Percentiles rank a stretch among this genome's conserved stretches.
phyloP scores from a whole-genome alignment of 2,113 vertebrate species.

The Cynocephalus volans region DNA sequence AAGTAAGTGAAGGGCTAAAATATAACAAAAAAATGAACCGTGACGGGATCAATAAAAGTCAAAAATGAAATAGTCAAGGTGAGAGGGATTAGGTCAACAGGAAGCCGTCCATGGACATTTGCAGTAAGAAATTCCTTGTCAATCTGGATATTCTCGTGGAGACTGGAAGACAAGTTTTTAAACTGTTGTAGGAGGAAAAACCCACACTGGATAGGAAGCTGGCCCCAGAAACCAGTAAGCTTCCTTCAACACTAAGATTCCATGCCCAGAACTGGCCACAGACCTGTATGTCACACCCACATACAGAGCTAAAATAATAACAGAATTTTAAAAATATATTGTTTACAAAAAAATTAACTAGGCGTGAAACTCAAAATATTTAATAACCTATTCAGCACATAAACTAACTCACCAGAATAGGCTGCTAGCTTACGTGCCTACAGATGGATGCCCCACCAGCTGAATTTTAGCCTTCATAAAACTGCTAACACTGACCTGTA shows the following conservation, averaged over 20 bases:
- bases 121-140: neutral
- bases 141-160: neutral
- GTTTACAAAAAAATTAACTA: neutral
- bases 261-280: neutral
- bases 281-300: neutral
- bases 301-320: neutral
- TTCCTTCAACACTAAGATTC: neutral
- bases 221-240: neutral
- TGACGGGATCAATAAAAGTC: neutral
- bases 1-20: neutral
- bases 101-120: neutral
- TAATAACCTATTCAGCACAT: neutral
- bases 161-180: neutral
- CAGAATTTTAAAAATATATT: neutral
- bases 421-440: neutral
- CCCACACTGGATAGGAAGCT: neutral
- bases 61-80: neutral
- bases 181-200: neutral
- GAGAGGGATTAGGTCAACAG: no score
- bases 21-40: neutral
- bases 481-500: neutral
- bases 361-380: neutral
- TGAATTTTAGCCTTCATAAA: neutral
- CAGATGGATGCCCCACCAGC: neutral
- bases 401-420: neutral